Evolutionary conservation across 2,113 vertebrate species (phyloP).

Genomic region (Chamaea fasciata): DNA sequence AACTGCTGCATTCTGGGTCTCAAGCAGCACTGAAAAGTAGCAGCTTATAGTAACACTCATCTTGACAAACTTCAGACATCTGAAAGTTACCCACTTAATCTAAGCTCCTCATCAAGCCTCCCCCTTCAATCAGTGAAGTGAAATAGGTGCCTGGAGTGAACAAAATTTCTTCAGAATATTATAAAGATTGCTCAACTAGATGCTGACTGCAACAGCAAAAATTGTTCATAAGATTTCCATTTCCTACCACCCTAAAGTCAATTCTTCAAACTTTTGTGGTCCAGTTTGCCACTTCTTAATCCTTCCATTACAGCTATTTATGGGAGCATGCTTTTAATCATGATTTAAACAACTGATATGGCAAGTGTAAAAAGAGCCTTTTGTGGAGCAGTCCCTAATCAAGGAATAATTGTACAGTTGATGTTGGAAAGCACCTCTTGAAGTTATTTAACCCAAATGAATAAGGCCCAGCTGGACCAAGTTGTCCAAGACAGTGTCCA

Average conservation of each 20-base stretch:
- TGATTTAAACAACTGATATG: background rate
- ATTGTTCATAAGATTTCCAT: background rate
- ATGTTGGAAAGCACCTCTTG: background rate
- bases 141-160: background rate
- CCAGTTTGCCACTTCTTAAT: background rate
- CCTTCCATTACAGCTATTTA: background rate
- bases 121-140: background rate
- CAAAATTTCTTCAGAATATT: background rate
- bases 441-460: background rate
- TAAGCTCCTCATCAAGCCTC: background rate
- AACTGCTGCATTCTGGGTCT: background rate
- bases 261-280: background rate
- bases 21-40: background rate
- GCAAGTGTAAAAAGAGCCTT: background rate
- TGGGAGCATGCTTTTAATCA: background rate
- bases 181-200: background rate
- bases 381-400: background rate
- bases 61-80: background rate
- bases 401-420: background rate
- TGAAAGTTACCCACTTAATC: background rate
- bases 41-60: background rate
- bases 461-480: background rate
- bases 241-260: background rate
- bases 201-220: background rate
- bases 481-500: background rate